Conservation (phyloP, 2,113 vertebrate genomes). For the Microcebus tavaratra region DNA sequence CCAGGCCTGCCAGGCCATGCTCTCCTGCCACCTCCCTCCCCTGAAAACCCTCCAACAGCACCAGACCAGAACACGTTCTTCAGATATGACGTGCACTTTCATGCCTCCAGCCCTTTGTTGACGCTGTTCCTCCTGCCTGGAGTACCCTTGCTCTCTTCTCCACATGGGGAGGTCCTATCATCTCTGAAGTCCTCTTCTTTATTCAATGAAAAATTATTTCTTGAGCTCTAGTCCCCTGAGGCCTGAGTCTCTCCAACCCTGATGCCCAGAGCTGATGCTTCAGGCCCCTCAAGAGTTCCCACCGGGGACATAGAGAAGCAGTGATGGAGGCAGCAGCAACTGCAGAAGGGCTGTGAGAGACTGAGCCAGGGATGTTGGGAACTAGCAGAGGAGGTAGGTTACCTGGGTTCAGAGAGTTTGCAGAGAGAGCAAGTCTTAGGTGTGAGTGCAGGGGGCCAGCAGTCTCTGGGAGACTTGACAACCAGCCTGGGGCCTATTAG, state of each 20-base stretch:
- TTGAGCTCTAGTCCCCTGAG: background rate
- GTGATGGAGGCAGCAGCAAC: background rate
- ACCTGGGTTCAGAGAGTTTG: conserved; percentile 31
- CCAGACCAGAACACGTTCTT: background rate
- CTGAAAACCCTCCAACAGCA: background rate
- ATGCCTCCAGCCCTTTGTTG: background rate
- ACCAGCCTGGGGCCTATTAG: background rate
- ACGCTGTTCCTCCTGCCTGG: background rate
- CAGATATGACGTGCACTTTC: background rate
- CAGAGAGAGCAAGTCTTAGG: background rate
- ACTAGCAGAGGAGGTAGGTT: background rate
- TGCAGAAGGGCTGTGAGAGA: background rate
- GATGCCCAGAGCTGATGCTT: background rate
- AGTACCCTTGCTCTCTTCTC: background rate
- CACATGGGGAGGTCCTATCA: background rate
- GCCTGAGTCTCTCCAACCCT: background rate
- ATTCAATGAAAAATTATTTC: background rate
- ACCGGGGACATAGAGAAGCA: background rate
- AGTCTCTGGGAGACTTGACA: conserved; percentile 34
- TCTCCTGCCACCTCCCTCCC: background rate
- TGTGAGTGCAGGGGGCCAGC: background rate
- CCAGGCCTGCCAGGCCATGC: background rate
- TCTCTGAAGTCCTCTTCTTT: conserved; percentile 5
- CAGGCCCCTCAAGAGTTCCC: background rate
- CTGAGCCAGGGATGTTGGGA: background rate